phyloP scores from a whole-genome alignment of 2,797 vertebrate genomes.

The Pseudochirops corinnae region DNA sequence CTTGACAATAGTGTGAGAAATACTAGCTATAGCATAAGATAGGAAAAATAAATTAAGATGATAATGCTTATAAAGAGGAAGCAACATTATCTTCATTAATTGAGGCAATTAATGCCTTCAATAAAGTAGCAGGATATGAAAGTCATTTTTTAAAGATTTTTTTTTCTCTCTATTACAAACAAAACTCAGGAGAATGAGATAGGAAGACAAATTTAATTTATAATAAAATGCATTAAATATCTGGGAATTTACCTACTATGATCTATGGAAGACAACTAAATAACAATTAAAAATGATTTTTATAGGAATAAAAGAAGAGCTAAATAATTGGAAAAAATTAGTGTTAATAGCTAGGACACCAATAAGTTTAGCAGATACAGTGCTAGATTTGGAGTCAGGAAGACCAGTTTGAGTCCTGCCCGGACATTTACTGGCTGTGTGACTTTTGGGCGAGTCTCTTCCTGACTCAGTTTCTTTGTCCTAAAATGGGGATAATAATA shows the following conservation, averaged over 20 bases:
- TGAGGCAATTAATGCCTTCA: not conserved
- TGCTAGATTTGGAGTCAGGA: not conserved
- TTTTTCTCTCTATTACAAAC: not conserved
- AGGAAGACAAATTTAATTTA: not conserved
- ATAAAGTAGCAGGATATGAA: not conserved
- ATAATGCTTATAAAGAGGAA: not conserved
- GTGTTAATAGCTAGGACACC: not conserved
- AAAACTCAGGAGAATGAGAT: not conserved
- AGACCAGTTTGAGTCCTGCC: not conserved
- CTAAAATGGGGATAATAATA: not conserved
- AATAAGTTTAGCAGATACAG: not conserved
- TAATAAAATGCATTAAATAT: not conserved
- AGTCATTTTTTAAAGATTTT: not conserved
- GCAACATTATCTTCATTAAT: not conserved
- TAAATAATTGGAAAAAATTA: not conserved
- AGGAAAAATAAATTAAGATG: not conserved
- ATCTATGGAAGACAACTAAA: not conserved
- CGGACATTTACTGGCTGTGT: not conserved
- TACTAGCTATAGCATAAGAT: not conserved
- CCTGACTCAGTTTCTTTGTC: not conserved
- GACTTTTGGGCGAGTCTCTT: not conserved
- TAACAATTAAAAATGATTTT: not conserved
- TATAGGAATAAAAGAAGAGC: not conserved
- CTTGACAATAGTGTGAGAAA: not conserved
- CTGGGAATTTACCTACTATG: not conserved